Evolutionary conservation across 2,797 vertebrate species (phyloP), one percentile per base, ranked within the genome.

Genomic region (Tachyglossus aculeatus): DNA sequence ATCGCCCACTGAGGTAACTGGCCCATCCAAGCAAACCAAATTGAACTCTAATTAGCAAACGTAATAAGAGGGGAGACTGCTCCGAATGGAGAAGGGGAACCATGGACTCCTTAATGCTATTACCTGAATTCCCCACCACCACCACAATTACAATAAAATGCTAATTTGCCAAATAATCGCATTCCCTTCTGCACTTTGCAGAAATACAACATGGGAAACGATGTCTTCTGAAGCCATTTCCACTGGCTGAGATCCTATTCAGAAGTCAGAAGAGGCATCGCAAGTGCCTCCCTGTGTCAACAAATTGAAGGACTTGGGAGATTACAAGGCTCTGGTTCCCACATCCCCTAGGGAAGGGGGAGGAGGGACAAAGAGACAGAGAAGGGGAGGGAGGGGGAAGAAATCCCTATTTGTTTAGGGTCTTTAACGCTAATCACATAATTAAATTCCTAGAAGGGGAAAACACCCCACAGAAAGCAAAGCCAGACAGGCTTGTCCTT

Each of bases 401-500:
- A 44, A 62, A 76, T 57, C 52, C 83, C 81, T 84, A 59, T 77
- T 90, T 92, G 88, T 88, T 93, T 86, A 77, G 80, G 81, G 64
- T 82, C 80, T 82, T 89, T 88, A 80, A 69, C 71, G 62, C 82
- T 92, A 93, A 94, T 91, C 84, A 39, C 83, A n/a, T 89, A 91
- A 94, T 93, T 90, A 87, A 90, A 82, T 60, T 91, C 84, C 77
- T 71, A 62, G 67, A 62, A 81, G 39, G 81, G 88, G 83, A 79
- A 79, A 86, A 67, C 67, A 64, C 43, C 63, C 61, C 71, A 86
- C 72, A 72, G 87, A 86, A 86, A 73, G 64, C 57, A 63, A 10
- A 50, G 79, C 71, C 84, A 77, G 86, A 86, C 83, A 69, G 87
- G 78, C 71, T 71, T 61, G 84, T 90, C 88, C 88, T 84, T 86